A percentile compares a stretch with the other conserved stretches of the same genome.
phyloP scores from a whole-genome alignment of 2,888 invertebrate species.

The Drosophila neonasuta region DNA sequence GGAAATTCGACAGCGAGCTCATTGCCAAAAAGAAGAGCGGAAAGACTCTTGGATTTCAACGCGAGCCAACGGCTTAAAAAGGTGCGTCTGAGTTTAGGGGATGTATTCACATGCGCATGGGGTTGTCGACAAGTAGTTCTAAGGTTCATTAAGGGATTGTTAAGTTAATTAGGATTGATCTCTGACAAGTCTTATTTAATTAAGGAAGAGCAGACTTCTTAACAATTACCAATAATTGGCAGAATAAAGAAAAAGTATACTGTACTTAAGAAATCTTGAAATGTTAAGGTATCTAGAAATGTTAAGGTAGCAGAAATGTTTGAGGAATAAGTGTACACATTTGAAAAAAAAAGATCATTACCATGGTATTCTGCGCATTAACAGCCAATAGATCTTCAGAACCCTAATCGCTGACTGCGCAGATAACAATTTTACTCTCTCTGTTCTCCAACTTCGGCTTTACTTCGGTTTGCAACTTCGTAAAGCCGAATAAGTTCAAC shows the following conservation, averaged over 20 bases:
- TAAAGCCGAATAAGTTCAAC: neutral
- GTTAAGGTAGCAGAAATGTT: too few species aligned
- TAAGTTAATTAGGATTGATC: neutral
- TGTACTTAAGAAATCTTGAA: too few species aligned
- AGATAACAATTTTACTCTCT: neutral
- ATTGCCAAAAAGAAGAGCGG: conserved; percentile 42
- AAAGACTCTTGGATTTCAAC: conserved; percentile 49
- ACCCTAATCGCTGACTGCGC: neutral
- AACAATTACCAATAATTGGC: too few species aligned
- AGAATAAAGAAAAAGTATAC: too few species aligned
- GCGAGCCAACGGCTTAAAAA: conserved; percentile 55
- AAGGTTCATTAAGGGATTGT: neutral
- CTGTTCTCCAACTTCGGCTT: neutral
- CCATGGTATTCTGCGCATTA: neutral
- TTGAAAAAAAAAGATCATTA: too few species aligned
- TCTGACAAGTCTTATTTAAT: neutral
- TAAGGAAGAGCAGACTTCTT: too few species aligned
- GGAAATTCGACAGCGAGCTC: conserved; percentile 29
- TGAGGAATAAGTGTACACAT: too few species aligned
- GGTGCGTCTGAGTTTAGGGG: conserved; percentile 44
- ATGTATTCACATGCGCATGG: neutral
- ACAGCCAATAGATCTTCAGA: neutral
- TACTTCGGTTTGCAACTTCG: neutral
- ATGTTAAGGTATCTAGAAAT: too few species aligned
- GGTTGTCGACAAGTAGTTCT: neutral